Evolutionary conservation across 1,140 invertebrate species (phyloP), one percentile per base, ranked within the genome.

Genomic region (Acromyrmex echinatior): DNA sequence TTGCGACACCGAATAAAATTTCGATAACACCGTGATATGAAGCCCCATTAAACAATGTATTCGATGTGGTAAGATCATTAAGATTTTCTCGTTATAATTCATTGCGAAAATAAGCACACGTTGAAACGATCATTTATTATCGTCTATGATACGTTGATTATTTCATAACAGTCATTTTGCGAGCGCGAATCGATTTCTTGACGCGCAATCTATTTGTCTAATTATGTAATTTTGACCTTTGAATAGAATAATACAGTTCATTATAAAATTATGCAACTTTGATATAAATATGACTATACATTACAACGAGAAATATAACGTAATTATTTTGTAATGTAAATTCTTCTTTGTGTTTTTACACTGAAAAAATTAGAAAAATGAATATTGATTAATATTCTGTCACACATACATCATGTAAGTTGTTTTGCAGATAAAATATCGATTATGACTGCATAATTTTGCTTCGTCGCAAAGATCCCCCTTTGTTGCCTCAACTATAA

Each of bases 1-100:
- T 18, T 51, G 65, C 45, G 25, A 45, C 68, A 62, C 51, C 21
- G 31, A 51, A 74, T 58, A 60, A 89, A 88, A 88, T 86, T 90
- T 80, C 35, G 70, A 88, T 74, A 80, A 80, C 71, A 4, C 39
- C 1, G 3, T 3, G 28, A 78, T 70, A 89, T 18, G 49, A 45
- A 39, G 31, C 14, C 6, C 16, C 65, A 49, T 60, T 74, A 82
- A 82, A 60, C 12, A 53, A 66, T 2, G 18, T 82, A 35, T 82
- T 60, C 53, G 53, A 56, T 35, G 39, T 45, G 21, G 28, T 68
- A 45, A 68, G 28, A 18, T 73, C 35, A 31, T 82, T 62, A 49
- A 82, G 66, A 74, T 82, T 74, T 82, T 74, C 35, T 73, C 12
- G 53, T 14, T 74, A 7, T 74, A 74, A 74, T 74, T 21, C 39